Evolutionary conservation across 2,888 invertebrate species (phyloP), one percentile per base, ranked within the genome.

Genomic region (Seira sanloemensis): DNA sequence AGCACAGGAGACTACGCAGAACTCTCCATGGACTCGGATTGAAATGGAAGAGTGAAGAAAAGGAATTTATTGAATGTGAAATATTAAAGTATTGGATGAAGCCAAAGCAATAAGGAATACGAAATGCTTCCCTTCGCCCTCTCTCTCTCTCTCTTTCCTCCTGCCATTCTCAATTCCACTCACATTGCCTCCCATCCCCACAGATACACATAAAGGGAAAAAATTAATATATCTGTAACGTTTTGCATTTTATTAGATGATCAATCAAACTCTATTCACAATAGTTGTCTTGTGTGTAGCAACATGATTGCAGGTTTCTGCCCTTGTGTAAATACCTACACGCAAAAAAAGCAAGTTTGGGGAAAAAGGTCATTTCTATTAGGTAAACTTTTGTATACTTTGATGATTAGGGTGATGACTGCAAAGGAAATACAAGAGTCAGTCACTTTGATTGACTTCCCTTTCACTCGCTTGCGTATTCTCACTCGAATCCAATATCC

Each of bases 281-380:
- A n/a, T n/a, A n/a, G n/a, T n/a, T n/a, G n/a, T n/a, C n/a, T n/a
- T n/a, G n/a, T n/a, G n/a, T n/a, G n/a, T n/a, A n/a, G n/a, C n/a
- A n/a, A n/a, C n/a, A n/a, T n/a, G n/a, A n/a, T n/a, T n/a, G n/a
- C n/a, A n/a, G n/a, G n/a, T n/a, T n/a, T n/a, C n/a, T n/a, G n/a
- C 37, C 37, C n/a, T 18, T n/a, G n/a, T n/a, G n/a, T n/a, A n/a
- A 2, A 24, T 5, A 19, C 7, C 26, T 26, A 5, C 5, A 37
- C n/a, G n/a, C n/a, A 5, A 27, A 25, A 16, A 21, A 71, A 50
- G 50, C n/a, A 71, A 37, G 71, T 71, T n/a, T n/a, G n/a, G n/a
- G n/a, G n/a, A n/a, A 50, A 71, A 71, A 71, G 21, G 71, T 71
- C 71, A 71, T 71, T 71, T 71, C 71, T 50, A n/a, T n/a, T n/a